phyloP scores from a whole-genome alignment of 2,113 vertebrate species.

The Hippocampus abdominalis region DNA sequence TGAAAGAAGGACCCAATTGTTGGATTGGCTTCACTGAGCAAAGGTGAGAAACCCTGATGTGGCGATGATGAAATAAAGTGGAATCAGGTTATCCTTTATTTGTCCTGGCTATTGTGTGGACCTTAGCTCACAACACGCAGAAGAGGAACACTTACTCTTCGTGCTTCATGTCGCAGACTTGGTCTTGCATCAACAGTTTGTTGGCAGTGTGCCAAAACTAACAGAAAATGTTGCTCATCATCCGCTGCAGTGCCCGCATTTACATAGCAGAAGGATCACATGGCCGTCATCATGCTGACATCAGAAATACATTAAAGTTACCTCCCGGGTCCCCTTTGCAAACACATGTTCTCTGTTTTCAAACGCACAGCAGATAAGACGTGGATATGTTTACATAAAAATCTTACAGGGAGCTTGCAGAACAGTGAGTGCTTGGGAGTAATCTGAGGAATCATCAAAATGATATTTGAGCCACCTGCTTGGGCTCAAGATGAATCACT shows the following conservation, averaged over 20 bases:
- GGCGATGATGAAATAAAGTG: conserved; percentile 42
- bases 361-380: conserved; percentile 25
- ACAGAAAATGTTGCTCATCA: background rate
- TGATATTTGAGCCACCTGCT: conserved; percentile 72
- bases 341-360: conserved; percentile 6
- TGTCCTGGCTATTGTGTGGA: conserved; percentile 27
- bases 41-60: conserved; percentile 58
- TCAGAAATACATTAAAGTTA: conserved; percentile 15
- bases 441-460: conserved; percentile 75
- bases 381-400: conserved; percentile 40
- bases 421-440: conserved; percentile 49
- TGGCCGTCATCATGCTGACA: conserved; percentile 1
- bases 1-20: conserved; percentile 72
- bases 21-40: conserved; percentile 60
- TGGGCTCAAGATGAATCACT: conserved; percentile 49
- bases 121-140: conserved; percentile 2
- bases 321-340: conserved; percentile 18
- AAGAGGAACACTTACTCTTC: conserved; percentile 19
- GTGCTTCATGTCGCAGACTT: conserved; percentile 12
- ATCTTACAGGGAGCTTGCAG: conserved; percentile 34
- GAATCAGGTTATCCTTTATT: conserved; percentile 35
- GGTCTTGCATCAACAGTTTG: background rate
- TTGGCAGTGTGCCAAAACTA: background rate
- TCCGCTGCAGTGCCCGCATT: conserved; percentile 1
- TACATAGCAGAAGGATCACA: conserved; percentile 1